phyloP scores from a whole-genome alignment of 2,113 vertebrate genomes.

The Australoheros scitulus region DNA sequence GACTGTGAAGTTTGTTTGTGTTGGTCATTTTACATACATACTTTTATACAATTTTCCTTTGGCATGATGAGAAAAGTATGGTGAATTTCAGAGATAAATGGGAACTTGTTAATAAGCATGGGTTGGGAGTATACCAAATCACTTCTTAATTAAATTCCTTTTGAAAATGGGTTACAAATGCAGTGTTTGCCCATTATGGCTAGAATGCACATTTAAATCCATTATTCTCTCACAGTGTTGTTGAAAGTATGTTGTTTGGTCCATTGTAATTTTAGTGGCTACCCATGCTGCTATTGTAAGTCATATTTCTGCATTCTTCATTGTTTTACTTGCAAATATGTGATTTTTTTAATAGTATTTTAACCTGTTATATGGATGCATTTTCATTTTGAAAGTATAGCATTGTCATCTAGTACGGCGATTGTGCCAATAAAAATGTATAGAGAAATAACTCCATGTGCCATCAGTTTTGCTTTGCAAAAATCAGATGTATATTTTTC shows the following conservation, averaged over 20 bases:
- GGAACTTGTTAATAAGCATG: background rate
- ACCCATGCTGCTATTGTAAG: conserved; percentile 8
- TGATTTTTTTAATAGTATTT: background rate
- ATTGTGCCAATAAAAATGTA: conserved; percentile 60
- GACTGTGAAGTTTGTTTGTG: conserved; percentile 6
- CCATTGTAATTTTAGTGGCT: conserved; percentile 7
- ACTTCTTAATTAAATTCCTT: background rate
- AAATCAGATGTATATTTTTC: background rate
- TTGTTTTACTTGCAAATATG: conserved; percentile 2
- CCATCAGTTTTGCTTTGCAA: conserved; percentile 23
- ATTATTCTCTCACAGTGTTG: background rate
- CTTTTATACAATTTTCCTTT: conserved; percentile 20
- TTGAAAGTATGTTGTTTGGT: conserved; percentile 20
- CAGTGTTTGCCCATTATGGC: background rate
- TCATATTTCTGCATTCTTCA: conserved; percentile 16
- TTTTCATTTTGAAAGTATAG: conserved; percentile 25
- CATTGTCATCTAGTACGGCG: conserved; percentile 4
- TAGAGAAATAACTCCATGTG: conserved; percentile 15
- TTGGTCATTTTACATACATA: background rate
- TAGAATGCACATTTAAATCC: conserved; percentile 6
- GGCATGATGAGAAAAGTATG: background rate
- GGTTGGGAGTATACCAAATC: background rate
- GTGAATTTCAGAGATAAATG: conserved; percentile 2
- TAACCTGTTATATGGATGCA: conserved; percentile 2
- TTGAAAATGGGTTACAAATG: background rate